Conservation (phyloP, 37 sponge, comb jelly and placozoan species). For the Spongia lamella region DNA sequence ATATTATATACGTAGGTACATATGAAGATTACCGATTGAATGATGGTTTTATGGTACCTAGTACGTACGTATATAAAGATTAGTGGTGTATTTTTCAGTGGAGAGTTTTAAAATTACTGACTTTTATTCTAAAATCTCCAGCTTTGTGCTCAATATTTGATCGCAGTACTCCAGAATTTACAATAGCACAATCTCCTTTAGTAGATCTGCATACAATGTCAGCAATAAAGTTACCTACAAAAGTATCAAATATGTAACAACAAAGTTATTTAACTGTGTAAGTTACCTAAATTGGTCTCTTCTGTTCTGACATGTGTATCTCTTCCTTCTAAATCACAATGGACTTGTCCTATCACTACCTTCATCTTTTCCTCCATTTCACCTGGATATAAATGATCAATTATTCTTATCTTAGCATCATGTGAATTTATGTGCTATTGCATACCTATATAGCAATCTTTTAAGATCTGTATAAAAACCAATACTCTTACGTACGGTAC, state of each 20-base stretch:
- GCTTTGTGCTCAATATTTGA: constrained; percentile 49
- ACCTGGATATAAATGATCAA: neutral
- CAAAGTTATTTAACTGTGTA: too few relatives aligned
- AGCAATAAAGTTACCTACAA: constrained; percentile 77
- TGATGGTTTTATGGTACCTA: too few relatives aligned
- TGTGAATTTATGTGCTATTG: too few relatives aligned
- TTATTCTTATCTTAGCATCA: too few relatives aligned
- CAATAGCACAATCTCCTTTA: constrained; percentile 68
- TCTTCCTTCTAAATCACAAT: constrained; percentile 63
- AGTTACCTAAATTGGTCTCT: constrained; percentile 69
- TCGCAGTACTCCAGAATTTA: constrained; percentile 66
- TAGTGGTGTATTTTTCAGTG: too few relatives aligned
- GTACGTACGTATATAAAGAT: neutral
- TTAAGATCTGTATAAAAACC: too few relatives aligned
- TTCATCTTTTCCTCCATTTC: constrained; percentile 51
- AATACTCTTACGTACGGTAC: too few relatives aligned
- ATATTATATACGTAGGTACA: too few relatives aligned
- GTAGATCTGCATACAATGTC: constrained; percentile 72
- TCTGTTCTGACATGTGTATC: constrained; percentile 55
- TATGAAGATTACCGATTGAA: too few relatives aligned
- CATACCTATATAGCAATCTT: too few relatives aligned
- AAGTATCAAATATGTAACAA: too few relatives aligned
- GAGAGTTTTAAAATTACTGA: neutral
- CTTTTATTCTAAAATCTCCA: constrained; percentile 56
- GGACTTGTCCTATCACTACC: constrained; percentile 39